These are phyloP conservation scores for Pogona vitticeps DNA, from an alignment of 2,113 vertebrate genomes.

Conservation along the genomic window DNA sequence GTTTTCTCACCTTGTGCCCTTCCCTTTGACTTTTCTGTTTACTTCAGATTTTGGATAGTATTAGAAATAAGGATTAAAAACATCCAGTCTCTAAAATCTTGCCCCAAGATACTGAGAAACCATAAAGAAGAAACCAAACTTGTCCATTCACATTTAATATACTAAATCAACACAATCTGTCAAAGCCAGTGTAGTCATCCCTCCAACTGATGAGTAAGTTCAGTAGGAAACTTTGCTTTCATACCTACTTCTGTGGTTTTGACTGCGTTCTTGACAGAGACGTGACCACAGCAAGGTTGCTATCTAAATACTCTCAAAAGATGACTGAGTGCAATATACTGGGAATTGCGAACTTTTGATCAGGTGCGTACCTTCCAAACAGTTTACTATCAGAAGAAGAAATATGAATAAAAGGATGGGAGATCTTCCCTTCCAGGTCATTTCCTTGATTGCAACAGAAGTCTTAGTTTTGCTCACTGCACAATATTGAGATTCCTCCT, in stretches of 20 bases:
- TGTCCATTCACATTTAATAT: neutral
- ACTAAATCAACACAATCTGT: neutral
- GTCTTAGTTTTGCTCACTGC: neutral
- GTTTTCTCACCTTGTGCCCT: no score
- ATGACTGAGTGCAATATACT: neutral
- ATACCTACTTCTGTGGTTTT: neutral
- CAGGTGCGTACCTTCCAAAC: neutral
- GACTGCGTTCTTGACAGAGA: neutral
- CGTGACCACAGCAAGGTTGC: neutral
- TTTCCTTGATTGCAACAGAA: neutral
- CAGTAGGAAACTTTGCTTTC: neutral
- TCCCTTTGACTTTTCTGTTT: neutral
- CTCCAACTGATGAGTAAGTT: neutral
- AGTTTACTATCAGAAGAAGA: neutral
- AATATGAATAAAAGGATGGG: neutral
- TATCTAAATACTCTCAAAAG: neutral
- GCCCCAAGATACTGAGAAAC: neutral
- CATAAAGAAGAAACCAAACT: neutral
- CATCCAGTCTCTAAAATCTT: neutral
- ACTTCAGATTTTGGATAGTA: neutral
- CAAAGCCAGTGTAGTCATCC: neutral
- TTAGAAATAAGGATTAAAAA: neutral
- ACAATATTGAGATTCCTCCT: neutral
- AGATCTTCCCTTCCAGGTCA: neutral
- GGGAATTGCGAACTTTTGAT: neutral